Evolutionary conservation across 2,113 vertebrate species (phyloP).

Genomic region (Ceyx cyanopectus): DNA sequence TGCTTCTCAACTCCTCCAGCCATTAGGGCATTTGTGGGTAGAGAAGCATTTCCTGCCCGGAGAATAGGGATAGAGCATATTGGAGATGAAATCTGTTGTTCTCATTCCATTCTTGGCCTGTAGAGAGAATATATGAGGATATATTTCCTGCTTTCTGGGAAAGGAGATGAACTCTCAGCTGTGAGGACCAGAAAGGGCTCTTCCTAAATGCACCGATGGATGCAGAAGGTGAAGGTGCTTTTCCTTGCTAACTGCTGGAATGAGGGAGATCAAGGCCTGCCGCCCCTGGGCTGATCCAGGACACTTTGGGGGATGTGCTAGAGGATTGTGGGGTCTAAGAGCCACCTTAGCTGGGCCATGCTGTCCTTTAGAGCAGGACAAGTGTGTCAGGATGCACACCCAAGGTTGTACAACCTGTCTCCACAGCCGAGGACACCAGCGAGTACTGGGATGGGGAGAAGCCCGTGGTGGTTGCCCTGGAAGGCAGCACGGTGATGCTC

Average conservation of each 20-base stretch:
- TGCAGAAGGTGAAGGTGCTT: neutral
- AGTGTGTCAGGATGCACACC: neutral
- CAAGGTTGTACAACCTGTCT: neutral
- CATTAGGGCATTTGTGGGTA: slow-evolving; percentile 50
- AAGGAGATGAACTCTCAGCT: neutral
- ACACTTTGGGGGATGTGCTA: neutral
- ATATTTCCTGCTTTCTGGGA: slow-evolving; percentile 2
- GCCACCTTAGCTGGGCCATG: neutral
- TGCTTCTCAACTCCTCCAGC: neutral
- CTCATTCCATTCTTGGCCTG: slow-evolving; percentile 3
- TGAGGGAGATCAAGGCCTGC: neutral
- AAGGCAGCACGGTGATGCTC: slow-evolving; percentile 82
- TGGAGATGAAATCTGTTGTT: neutral
- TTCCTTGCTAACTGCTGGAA: neutral
- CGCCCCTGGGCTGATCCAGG: neutral
- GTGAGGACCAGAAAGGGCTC: neutral
- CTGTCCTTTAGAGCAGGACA: neutral
- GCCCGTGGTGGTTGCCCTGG: slow-evolving; percentile 80
- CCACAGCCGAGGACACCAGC: slow-evolving; percentile 74
- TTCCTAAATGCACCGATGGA: neutral
- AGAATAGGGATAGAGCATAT: neutral
- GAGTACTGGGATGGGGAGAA: slow-evolving; percentile 93
- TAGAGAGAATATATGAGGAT: neutral
- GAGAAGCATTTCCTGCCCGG: slow-evolving; percentile 59
- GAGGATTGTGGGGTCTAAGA: neutral